phyloP scores from a whole-genome alignment of 1,140 invertebrate species.

The Hylaeus volcanicus region DNA sequence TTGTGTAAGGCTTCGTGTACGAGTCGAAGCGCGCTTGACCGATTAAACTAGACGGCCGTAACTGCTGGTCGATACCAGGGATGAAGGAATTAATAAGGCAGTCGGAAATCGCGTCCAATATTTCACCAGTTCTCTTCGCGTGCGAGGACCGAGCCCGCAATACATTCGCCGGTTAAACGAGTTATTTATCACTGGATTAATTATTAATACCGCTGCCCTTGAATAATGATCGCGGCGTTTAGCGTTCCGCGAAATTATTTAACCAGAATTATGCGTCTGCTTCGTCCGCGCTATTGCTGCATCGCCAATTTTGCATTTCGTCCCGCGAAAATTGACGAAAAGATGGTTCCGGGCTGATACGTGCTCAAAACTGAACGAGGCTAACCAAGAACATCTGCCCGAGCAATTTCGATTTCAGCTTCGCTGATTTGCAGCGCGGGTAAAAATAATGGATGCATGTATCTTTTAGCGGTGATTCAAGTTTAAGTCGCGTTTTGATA shows the following conservation, averaged over 20 bases:
- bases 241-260: background rate
- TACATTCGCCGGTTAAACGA: background rate
- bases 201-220: background rate
- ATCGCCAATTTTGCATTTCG: background rate
- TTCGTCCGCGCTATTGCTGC: background rate
- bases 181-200: conserved; percentile 16
- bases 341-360: conserved; percentile 12
- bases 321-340: background rate
- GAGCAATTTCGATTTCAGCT: too few species aligned
- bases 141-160: background rate
- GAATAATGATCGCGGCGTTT: background rate
- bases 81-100: conserved; percentile 40
- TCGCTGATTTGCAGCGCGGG: too few species aligned
- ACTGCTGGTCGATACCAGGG: conserved; percentile 16
- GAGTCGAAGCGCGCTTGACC: conserved; percentile 41
- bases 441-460: too few species aligned
- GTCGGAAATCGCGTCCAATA: conserved; percentile 1
- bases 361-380: background rate
- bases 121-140: background rate
- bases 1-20: conserved; percentile 8
- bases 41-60: conserved; percentile 39
- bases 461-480: too few species aligned
- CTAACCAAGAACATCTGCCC: background rate
- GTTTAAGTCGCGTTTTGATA: too few species aligned
- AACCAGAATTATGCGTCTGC: background rate